Evolutionary conservation across 2,113 vertebrate genomes (phyloP).

Genomic region (Catharus fuscescens): DNA sequence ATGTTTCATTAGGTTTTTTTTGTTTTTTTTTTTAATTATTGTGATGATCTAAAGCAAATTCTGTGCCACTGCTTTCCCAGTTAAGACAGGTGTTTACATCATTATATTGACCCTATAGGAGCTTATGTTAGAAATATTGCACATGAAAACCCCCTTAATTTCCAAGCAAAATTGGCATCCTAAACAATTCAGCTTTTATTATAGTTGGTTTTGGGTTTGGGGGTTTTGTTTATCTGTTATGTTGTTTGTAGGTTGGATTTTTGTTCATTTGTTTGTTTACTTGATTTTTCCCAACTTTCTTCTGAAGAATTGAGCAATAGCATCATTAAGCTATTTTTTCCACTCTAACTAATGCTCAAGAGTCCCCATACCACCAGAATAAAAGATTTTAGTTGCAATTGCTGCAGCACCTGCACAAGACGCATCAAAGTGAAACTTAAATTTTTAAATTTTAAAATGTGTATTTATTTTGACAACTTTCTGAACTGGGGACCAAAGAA

Average conservation of each 20-base stretch:
- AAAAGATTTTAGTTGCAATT: not conserved
- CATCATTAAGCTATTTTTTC: not conserved
- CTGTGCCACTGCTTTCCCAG: not conserved
- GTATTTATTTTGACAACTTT: not conserved
- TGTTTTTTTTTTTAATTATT: not conserved
- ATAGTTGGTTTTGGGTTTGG: not conserved
- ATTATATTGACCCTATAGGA: not conserved
- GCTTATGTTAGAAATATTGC: fast-evolving
- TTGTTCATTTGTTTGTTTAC: not conserved
- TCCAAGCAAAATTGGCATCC: not conserved
- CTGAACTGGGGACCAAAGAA: fast-evolving
- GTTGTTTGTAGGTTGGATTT: not conserved
- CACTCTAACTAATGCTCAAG: not conserved
- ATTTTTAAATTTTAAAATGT: not conserved
- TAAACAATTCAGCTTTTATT: not conserved
- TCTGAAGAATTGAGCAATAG: not conserved
- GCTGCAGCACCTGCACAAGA: not conserved
- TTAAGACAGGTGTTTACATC: not conserved
- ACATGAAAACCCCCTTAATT: fast-evolving
- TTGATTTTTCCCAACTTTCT: not conserved
- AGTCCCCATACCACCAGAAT: not conserved
- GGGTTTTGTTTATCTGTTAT: not conserved
- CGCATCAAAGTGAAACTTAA: not conserved
- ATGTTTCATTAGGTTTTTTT: not conserved
- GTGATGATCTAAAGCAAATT: not conserved